Evolutionary conservation across 2,113 vertebrate genomes (phyloP).

Genomic region (Myodes glareolus): DNA sequence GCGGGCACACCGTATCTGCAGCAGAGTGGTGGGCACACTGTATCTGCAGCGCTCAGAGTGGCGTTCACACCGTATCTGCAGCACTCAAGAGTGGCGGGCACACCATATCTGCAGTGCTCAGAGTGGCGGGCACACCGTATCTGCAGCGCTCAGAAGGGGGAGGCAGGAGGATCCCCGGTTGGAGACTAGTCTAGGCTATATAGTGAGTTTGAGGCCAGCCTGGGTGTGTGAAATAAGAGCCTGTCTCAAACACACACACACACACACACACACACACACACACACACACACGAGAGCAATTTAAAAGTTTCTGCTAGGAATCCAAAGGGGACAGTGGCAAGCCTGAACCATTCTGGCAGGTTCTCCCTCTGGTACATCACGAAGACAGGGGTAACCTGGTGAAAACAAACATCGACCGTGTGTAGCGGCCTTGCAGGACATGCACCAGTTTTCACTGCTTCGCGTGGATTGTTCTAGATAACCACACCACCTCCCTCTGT

Average conservation of each 20-base stretch:
- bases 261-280: not conserved
- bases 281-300: not conserved
- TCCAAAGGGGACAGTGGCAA: not conserved
- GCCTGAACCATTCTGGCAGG: not conserved
- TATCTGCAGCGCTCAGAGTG: too few relatives aligned
- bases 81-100: too few relatives aligned
- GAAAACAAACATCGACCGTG: too few relatives aligned
- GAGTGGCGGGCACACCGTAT: too few relatives aligned
- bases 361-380: fast-evolving
- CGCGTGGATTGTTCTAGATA: not conserved
- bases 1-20: too few relatives aligned
- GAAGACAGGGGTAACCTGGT: not conserved
- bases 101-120: too few relatives aligned
- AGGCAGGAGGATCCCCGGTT: not conserved
- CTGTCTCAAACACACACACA: not conserved
- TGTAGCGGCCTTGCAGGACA: not conserved
- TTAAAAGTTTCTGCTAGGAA: not conserved
- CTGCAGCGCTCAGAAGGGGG: too few relatives aligned
- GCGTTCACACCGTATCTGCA: too few relatives aligned
- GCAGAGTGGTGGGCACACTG: too few relatives aligned
- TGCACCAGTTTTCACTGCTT: not conserved
- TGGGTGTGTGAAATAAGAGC: not conserved
- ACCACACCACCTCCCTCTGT: not conserved
- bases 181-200: not conserved
- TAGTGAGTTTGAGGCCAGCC: not conserved